These are phyloP conservation scores for Kuschelorhynchus macadamiae DNA, from an alignment of 2,888 invertebrate species.

Conservation along the genomic window DNA sequence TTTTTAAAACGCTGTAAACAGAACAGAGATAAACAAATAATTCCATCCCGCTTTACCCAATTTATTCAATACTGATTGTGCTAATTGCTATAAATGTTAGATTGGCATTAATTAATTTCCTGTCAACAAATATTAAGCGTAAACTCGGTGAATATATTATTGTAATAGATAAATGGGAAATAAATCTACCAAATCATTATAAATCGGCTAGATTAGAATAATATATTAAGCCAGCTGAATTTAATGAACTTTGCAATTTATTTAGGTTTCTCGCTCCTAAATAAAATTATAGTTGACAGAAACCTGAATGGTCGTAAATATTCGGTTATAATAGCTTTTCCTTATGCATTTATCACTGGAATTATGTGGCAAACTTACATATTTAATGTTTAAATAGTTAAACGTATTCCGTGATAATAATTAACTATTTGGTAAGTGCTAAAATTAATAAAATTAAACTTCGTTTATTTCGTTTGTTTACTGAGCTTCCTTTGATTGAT, in stretches of 20 bases:
- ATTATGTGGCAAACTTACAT: conserved; percentile 23
- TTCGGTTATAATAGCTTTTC: conserved; percentile 35
- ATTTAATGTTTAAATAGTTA: too few relatives aligned
- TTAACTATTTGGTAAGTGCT: too few relatives aligned
- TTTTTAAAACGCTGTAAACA: too few relatives aligned
- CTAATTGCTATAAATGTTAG: conserved; percentile 12
- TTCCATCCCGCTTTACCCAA: too few relatives aligned
- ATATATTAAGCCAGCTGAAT: conserved; percentile 39
- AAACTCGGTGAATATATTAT: conserved; percentile 26
- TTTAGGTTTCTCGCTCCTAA: conserved; percentile 34
- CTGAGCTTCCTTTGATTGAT: too few relatives aligned
- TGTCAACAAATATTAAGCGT: conserved; percentile 13
- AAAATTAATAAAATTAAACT: too few relatives aligned
- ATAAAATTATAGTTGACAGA: conserved; percentile 45
- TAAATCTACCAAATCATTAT: conserved; percentile 39
- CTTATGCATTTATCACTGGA: conserved; percentile 25
- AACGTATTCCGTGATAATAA: too few relatives aligned
- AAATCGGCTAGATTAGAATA: conserved; percentile 42
- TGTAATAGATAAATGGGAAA: conserved; percentile 19
- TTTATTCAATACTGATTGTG: neutral
- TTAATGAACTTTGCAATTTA: conserved; percentile 46
- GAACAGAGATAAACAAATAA: too few relatives aligned
- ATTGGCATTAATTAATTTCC: conserved; percentile 20
- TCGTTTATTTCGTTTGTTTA: too few relatives aligned
- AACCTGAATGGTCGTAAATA: conserved; percentile 39